Evolutionary conservation across 35 echinoderm and acorn worm species (phyloP).

Genomic region (Heliocidaris tuberculata): DNA sequence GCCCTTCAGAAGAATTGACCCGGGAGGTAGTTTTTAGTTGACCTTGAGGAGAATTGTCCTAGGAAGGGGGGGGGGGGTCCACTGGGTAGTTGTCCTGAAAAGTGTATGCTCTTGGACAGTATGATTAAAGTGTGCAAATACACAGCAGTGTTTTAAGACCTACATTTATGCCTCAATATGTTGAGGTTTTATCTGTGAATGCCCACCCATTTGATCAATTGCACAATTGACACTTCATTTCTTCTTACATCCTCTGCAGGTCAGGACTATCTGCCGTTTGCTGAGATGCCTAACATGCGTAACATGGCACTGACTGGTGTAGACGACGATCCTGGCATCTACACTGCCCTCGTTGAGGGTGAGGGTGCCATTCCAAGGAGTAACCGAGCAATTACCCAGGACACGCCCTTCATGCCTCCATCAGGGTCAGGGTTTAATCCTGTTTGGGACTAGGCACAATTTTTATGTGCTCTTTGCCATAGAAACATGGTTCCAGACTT

Average conservation of each 20-base stretch:
- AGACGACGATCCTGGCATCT: slow-evolving; percentile 80
- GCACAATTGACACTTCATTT: neutral
- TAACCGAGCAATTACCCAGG: slow-evolving; percentile 75
- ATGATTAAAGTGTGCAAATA: no score
- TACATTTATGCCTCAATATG: no score
- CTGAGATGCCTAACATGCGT: slow-evolving; percentile 95
- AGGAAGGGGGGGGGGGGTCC: no score
- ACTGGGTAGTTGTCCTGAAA: no score
- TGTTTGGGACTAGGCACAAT: slow-evolving; percentile 76
- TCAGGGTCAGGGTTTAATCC: slow-evolving; percentile 74
- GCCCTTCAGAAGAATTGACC: no score
- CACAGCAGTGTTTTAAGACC: no score
- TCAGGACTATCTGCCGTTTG: slow-evolving; percentile 95
- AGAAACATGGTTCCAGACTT: no score
- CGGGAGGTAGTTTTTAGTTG: no score
- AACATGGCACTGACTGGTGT: slow-evolving; percentile 97
- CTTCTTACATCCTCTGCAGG: slow-evolving; percentile 46
- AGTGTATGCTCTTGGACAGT: no score
- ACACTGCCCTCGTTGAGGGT: slow-evolving; percentile 70
- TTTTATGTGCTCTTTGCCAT: neutral
- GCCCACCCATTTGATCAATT: neutral
- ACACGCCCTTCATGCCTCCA: slow-evolving; percentile 76
- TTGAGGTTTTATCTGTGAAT: neutral
- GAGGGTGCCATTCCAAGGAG: slow-evolving; percentile 80
- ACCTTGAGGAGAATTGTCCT: no score